phyloP scores from a whole-genome alignment of 2,797 vertebrate genomes.

The Gymnothorax reevesii region DNA sequence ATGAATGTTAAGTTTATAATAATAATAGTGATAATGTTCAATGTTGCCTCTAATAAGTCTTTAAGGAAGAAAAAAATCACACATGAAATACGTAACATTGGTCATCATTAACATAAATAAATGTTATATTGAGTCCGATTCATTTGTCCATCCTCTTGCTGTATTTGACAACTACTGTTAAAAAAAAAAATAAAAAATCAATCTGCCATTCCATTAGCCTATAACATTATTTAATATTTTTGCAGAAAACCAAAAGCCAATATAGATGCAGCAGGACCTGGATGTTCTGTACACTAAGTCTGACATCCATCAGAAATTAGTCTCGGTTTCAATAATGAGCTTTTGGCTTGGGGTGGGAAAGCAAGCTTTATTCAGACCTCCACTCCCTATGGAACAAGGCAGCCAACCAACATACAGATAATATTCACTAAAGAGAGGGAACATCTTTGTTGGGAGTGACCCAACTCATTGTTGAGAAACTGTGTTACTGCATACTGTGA shows the following conservation, averaged over 20 bases:
- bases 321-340: not conserved
- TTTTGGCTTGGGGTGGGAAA: not conserved
- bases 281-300: too few species aligned
- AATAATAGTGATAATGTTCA: too few species aligned
- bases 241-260: too few species aligned
- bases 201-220: not conserved
- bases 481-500: not conserved
- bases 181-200: not conserved
- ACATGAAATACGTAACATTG: not conserved
- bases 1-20: not conserved
- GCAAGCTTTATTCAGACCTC: not conserved
- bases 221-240: too few species aligned
- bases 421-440: not conserved
- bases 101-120: not conserved
- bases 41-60: too few species aligned
- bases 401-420: not conserved
- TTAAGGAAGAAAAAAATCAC: not conserved
- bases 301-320: too few species aligned
- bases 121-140: not conserved
- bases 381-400: not conserved
- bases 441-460: not conserved
- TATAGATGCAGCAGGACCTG: too few species aligned
- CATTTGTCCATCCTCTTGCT: not conserved
- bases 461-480: not conserved
- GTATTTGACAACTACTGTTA: not conserved